phyloP scores from a whole-genome alignment of 2,113 vertebrate species.

The Zosterops hypoxanthus region DNA sequence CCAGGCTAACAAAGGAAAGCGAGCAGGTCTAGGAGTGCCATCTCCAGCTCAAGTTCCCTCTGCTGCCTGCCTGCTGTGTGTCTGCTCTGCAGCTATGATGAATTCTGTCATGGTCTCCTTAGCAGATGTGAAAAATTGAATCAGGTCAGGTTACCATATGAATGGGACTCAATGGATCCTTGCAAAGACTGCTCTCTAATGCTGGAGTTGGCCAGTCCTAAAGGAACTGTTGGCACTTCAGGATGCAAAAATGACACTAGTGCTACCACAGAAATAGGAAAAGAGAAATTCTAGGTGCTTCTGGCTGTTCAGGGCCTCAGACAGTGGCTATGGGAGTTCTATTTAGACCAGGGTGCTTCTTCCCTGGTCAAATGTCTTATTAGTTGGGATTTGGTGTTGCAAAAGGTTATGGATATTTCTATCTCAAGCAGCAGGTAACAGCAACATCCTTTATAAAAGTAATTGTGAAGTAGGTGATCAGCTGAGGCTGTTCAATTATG shows the following conservation, averaged over 20 bases:
- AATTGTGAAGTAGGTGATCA: not conserved
- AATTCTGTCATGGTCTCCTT: not conserved
- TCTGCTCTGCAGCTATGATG: not conserved
- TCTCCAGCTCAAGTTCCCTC: not conserved
- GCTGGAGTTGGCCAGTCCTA: not conserved
- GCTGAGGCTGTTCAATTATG: not conserved
- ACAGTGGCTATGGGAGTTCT: not conserved
- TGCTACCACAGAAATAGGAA: not conserved
- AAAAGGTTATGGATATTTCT: not conserved
- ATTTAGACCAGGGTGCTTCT: not conserved
- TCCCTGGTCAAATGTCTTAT: not conserved
- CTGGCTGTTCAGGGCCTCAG: not conserved
- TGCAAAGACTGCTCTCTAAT: not conserved
- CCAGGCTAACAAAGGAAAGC: not conserved
- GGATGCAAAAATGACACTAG: not conserved
- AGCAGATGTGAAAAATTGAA: not conserved
- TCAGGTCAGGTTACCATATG: not conserved
- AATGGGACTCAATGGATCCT: not conserved
- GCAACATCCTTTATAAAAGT: not conserved
- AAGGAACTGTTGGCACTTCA: not conserved
- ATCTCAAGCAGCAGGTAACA: not conserved
- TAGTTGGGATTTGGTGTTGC: not conserved
- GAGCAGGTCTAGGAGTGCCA: not conserved
- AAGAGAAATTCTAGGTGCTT: not conserved
- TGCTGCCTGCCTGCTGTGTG: not conserved